Evolutionary conservation across 2,888 invertebrate species (phyloP).

Genomic region (Perizoma affinitatum): DNA sequence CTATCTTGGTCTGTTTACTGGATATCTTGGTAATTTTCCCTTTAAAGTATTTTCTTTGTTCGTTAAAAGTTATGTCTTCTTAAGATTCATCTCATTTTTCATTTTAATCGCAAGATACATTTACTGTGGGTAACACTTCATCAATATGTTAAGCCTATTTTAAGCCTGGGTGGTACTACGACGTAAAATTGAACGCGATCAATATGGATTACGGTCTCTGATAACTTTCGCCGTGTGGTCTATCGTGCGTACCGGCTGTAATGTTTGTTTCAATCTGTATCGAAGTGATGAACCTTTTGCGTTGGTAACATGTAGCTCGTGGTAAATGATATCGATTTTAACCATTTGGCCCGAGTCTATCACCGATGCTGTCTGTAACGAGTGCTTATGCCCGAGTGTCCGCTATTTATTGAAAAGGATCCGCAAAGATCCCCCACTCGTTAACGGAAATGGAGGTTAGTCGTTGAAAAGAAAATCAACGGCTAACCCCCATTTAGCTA

Average conservation of each 20-base stretch:
- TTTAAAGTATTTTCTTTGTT: conserved; percentile 6
- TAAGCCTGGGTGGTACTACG: conserved; percentile 19
- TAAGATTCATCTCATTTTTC: conserved; percentile 8
- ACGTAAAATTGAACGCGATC: conserved; percentile 54
- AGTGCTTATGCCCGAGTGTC: background rate
- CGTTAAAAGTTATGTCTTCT: background rate
- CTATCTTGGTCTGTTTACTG: background rate
- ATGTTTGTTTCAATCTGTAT: conserved; percentile 7
- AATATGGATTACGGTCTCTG: conserved; percentile 48
- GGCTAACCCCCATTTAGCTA: no score
- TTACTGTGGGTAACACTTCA: conserved; percentile 17
- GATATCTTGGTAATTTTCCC: background rate
- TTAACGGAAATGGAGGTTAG: conserved; percentile 18
- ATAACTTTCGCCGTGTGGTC: conserved; percentile 31
- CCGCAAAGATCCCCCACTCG: conserved; percentile 19
- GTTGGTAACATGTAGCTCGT: background rate
- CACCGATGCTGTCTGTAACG: conserved; percentile 5
- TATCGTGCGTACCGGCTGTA: conserved; percentile 17
- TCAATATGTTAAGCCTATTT: conserved; percentile 40
- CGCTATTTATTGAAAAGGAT: conserved; percentile 28
- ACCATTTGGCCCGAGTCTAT: conserved; percentile 1
- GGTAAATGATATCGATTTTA: conserved; percentile 14
- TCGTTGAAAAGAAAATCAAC: conserved; percentile 25
- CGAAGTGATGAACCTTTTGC: conserved; percentile 5
- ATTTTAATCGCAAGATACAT: conserved; percentile 14